Percentiles rank a stretch among this genome's conserved stretches.
phyloP scores from a whole-genome alignment of 2,888 invertebrate species.

The Apantesis nais region DNA sequence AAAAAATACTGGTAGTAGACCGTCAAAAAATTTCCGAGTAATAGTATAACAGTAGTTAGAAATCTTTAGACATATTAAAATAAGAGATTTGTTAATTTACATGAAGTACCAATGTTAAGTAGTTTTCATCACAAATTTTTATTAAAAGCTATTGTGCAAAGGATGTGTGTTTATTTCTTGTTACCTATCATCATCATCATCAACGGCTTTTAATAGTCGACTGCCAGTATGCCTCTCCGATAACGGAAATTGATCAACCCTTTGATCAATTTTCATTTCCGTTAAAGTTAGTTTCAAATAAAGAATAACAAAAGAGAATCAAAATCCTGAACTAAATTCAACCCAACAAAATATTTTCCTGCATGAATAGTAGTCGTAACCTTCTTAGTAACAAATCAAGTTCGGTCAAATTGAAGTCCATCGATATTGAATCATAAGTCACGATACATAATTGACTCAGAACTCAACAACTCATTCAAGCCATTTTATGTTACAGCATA shows the following conservation, averaged over 20 bases:
- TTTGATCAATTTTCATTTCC: no score
- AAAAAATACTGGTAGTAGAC: no score
- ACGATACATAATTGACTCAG: slow-evolving; percentile 62
- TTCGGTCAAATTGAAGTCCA: slow-evolving; percentile 52
- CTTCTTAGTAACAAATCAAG: slow-evolving; percentile 48
- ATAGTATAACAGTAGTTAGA: no score
- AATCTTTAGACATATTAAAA: no score
- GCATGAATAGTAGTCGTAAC: slow-evolving; percentile 25
- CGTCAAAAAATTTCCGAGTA: no score
- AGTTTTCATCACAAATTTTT: no score
- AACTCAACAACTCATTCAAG: slow-evolving; percentile 61
- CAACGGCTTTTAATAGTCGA: no score
- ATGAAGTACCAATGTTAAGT: no score
- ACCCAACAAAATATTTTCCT: slow-evolving; percentile 23
- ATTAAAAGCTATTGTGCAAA: no score
- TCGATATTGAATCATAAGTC: slow-evolving; percentile 64
- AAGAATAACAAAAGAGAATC: neutral
- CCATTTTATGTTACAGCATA: slow-evolving; percentile 70
- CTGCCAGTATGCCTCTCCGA: no score
- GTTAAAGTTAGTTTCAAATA: neutral
- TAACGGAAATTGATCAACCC: neutral
- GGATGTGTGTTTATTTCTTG: neutral
- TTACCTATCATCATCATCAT: no score
- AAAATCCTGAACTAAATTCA: slow-evolving; percentile 21
- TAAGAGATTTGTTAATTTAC: no score